Conservation (phyloP, 2,113 vertebrate species). For the Oryzias woworae region DNA sequence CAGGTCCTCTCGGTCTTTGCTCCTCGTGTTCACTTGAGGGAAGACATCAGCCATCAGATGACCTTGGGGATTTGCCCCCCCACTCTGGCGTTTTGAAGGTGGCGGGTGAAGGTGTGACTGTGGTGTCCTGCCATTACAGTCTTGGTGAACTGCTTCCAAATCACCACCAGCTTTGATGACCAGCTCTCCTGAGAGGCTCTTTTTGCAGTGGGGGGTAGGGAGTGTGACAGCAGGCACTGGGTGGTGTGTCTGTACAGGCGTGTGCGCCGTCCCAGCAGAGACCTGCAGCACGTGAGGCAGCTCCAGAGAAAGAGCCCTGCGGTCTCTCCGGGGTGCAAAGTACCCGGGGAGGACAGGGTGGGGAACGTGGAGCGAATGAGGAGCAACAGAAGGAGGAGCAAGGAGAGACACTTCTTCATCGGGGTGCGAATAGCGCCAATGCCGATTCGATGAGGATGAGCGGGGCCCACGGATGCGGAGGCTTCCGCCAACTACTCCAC, state of each 20-base stretch:
- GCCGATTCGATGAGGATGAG: conserved; percentile 58
- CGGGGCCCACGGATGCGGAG: conserved; percentile 80
- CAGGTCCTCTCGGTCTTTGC: conserved; percentile 84
- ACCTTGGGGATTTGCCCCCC: conserved; percentile 41
- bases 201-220: conserved; percentile 69
- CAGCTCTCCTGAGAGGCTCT: conserved; percentile 67
- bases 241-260: conserved; percentile 35
- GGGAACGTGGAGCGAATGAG: conserved; percentile 56
- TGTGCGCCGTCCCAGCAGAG: conserved; percentile 49
- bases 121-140: conserved; percentile 91
- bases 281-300: conserved; percentile 85
- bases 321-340: conserved; percentile 74
- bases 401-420: conserved; percentile 90
- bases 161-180: conserved; percentile 31
- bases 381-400: conserved; percentile 58
- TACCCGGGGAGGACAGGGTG: conserved; percentile 66
- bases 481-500: conserved; percentile 67
- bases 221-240: conserved; percentile 21
- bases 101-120: conserved; percentile 71
- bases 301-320: conserved; percentile 90
- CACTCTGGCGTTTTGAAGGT: conserved; percentile 20
- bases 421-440: conserved; percentile 65
- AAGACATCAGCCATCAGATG: conserved; percentile 86
- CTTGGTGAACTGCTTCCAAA: conserved; percentile 76
- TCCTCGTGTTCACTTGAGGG: conserved; percentile 87